A percentile compares a stretch with the other conserved stretches of the same genome.
These are phyloP conservation scores for Fringilla coelebs DNA, from an alignment of 2,797 vertebrate genomes.

Conservation along the genomic window DNA sequence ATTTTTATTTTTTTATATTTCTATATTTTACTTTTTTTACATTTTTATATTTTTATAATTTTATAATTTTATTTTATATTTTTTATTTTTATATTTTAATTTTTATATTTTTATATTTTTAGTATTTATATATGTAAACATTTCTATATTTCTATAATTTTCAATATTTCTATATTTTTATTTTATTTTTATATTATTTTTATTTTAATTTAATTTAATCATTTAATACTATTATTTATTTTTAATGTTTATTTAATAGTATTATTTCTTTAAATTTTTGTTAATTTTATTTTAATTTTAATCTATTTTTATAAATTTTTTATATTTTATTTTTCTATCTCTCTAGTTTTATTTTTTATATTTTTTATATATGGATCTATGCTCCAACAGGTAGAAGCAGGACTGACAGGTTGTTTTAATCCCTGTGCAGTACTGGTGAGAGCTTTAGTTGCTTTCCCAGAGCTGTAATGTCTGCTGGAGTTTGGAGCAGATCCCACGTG, in stretches of 20 bases:
- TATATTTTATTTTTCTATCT: not conserved
- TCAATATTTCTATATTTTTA: no score
- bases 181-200: not conserved
- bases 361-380: fast-evolving
- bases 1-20: not conserved
- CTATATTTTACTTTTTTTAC: not conserved
- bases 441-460: not conserved
- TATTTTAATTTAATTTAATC: no score
- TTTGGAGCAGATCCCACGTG: not conserved
- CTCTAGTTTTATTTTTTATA: not conserved
- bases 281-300: no score
- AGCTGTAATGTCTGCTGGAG: not conserved
- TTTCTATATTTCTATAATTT: not conserved
- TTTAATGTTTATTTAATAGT: no score
- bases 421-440: fast-evolving
- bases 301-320: not conserved
- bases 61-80: no score
- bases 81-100: no score
- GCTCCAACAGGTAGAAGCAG: not conserved
- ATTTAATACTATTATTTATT: no score
- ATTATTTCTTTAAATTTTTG: no score
- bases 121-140: no score
- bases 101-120: not conserved
- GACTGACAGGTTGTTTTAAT: not conserved
- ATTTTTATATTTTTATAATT: not conserved